phyloP scores from a whole-genome alignment of 1,140 invertebrate genomes.

The Dreissena rostriformis region DNA sequence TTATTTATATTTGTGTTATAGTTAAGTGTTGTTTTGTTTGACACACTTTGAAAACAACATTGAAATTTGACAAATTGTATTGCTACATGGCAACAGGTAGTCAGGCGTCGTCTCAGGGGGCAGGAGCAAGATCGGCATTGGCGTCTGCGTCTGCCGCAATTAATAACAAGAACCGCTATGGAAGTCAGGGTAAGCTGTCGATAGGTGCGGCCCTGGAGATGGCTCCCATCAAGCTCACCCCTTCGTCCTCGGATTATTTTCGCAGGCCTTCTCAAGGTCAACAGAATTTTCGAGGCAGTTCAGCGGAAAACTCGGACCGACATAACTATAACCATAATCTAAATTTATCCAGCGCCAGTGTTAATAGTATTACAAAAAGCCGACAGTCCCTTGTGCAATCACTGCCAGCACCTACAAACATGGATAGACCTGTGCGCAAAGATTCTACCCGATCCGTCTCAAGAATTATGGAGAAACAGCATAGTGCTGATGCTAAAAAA shows the following conservation, averaged over 20 bases:
- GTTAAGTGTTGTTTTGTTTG: too few relatives aligned
- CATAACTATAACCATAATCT: not conserved
- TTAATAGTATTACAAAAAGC: not conserved
- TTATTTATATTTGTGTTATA: too few relatives aligned
- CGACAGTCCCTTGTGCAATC: not conserved
- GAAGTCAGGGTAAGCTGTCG: not conserved
- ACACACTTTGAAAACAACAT: too few relatives aligned
- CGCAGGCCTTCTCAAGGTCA: not conserved
- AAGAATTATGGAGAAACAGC: constrained; percentile 11
- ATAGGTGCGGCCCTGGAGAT: not conserved
- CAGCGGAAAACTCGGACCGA: not conserved
- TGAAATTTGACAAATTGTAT: too few relatives aligned
- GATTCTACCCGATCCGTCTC: not conserved
- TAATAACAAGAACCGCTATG: not conserved
- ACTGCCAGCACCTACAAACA: not conserved
- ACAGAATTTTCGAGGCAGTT: not conserved
- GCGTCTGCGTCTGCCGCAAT: not conserved
- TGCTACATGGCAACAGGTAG: too few relatives aligned
- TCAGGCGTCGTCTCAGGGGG: too few relatives aligned
- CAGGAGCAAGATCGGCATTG: not conserved
- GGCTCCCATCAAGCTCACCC: not conserved
- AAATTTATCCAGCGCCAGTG: not conserved
- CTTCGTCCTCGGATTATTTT: not conserved
- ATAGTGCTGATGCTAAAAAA: constrained; percentile 29
- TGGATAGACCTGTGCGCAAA: not conserved